Conservation (phyloP, 2,888 invertebrate genomes). For the Lithosia quadra region DNA sequence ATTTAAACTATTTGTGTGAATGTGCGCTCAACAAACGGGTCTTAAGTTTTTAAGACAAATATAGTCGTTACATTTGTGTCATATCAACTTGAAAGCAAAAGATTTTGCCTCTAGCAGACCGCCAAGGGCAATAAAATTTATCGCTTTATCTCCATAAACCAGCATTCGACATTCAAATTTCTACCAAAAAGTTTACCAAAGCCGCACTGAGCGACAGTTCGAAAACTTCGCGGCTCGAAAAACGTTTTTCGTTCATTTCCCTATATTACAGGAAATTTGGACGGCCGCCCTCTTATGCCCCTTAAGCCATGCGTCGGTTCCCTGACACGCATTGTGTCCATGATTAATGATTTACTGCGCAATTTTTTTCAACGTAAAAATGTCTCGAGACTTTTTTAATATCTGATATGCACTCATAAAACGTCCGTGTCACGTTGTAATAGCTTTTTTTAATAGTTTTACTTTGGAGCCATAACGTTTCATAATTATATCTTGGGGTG, state of each 20-base stretch:
- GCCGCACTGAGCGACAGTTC: slow-evolving; percentile 40
- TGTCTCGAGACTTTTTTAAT: slow-evolving; percentile 55
- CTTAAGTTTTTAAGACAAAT: neutral
- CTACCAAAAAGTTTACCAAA: slow-evolving; percentile 46
- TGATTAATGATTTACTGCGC: slow-evolving; percentile 83
- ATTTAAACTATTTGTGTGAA: neutral
- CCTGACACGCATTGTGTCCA: slow-evolving; percentile 81
- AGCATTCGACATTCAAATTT: slow-evolving; percentile 41
- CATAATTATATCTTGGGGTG: slow-evolving; percentile 28
- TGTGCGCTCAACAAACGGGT: neutral
- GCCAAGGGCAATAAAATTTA: slow-evolving; percentile 30
- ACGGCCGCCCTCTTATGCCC: slow-evolving; percentile 49
- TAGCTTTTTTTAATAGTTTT: slow-evolving; percentile 43
- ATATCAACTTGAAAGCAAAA: neutral
- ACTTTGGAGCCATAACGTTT: slow-evolving; percentile 37
- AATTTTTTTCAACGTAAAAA: slow-evolving; percentile 77
- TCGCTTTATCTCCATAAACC: slow-evolving; percentile 44
- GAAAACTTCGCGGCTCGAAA: slow-evolving; percentile 34
- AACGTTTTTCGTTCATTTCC: slow-evolving; percentile 78
- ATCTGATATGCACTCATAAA: slow-evolving; percentile 51
- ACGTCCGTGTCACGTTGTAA: slow-evolving; percentile 48
- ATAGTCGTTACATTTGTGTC: slow-evolving; percentile 20
- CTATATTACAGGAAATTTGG: slow-evolving; percentile 79
- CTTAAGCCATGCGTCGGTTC: slow-evolving; percentile 76
- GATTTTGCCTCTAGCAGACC: neutral